Percentiles rank a stretch among this genome's conserved stretches.
These are phyloP conservation scores for Hymenochirus boettgeri DNA, from an alignment of 2,113 vertebrate genomes.

Conservation along the genomic window DNA sequence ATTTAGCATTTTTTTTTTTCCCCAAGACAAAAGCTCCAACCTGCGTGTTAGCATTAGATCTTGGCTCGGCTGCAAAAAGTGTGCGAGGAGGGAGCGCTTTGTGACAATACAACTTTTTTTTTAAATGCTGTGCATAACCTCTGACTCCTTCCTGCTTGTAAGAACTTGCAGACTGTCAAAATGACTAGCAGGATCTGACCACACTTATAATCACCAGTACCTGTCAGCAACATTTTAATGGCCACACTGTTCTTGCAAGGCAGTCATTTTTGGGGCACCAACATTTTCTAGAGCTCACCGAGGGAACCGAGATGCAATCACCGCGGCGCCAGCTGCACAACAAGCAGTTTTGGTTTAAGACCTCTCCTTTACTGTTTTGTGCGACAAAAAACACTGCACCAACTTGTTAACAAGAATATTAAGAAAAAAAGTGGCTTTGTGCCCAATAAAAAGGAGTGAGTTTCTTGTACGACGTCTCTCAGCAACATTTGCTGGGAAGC, in stretches of 20 bases:
- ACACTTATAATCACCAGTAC: constrained; percentile 50
- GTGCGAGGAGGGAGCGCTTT: constrained; percentile 13
- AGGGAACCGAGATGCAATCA: constrained; percentile 62
- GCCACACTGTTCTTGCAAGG: constrained; percentile 48
- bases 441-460: constrained; percentile 67
- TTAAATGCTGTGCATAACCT: constrained; percentile 15
- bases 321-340: constrained; percentile 66
- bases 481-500: constrained; percentile 19
- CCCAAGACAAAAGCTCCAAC: constrained; percentile 34
- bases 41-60: constrained; percentile 41
- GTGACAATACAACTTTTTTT: constrained; percentile 46
- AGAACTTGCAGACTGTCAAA: background rate
- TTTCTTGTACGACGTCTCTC: constrained; percentile 57
- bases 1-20: constrained; percentile 44
- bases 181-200: constrained; percentile 43
- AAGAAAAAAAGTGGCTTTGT: constrained; percentile 61
- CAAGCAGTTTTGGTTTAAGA: constrained; percentile 71
- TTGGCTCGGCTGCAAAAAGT: constrained; percentile 44
- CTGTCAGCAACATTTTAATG: constrained; percentile 55
- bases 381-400: constrained; percentile 48
- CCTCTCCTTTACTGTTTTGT: constrained; percentile 66
- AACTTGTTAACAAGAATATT: constrained; percentile 58
- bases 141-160: constrained; percentile 41
- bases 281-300: constrained; percentile 54
- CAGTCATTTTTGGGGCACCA: constrained; percentile 39